Evolutionary conservation across 2,797 vertebrate genomes (phyloP).

Genomic region (Smutsia gigantea): DNA sequence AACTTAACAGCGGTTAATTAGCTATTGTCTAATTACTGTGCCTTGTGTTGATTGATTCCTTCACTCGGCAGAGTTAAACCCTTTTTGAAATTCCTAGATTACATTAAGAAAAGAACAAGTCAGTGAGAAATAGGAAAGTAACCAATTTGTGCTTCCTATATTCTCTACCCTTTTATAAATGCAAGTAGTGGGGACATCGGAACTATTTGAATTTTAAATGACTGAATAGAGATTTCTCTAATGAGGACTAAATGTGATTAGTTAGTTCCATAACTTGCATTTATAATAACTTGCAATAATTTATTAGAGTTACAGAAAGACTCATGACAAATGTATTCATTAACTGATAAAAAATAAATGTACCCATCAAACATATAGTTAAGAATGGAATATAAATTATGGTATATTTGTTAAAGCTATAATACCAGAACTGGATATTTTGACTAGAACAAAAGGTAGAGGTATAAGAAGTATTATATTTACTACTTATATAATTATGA

Average conservation of each 20-base stretch:
- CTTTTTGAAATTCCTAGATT: slow-evolving; percentile 15
- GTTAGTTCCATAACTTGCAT: neutral
- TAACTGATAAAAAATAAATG: slow-evolving; percentile 8
- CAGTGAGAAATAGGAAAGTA: neutral
- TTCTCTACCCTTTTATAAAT: neutral
- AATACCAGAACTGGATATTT: neutral
- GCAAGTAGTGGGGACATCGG: neutral
- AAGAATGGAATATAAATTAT: neutral
- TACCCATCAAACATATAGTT: neutral
- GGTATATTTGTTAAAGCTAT: neutral
- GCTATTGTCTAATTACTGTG: neutral
- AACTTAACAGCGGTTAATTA: neutral
- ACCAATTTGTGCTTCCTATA: neutral
- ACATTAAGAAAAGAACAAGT: neutral
- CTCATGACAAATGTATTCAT: neutral
- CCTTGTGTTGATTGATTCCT: neutral
- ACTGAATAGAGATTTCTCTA: neutral
- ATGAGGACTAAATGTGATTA: neutral
- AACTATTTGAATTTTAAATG: neutral
- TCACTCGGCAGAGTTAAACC: neutral
- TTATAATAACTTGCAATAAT: neutral
- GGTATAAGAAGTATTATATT: neutral
- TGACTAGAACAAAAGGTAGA: neutral
- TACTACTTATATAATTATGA: neutral
- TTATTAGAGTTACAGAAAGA: neutral